Evolutionary conservation across 2,888 invertebrate species (phyloP), one percentile per base, ranked within the genome.

Genomic region (Patella depressa): DNA sequence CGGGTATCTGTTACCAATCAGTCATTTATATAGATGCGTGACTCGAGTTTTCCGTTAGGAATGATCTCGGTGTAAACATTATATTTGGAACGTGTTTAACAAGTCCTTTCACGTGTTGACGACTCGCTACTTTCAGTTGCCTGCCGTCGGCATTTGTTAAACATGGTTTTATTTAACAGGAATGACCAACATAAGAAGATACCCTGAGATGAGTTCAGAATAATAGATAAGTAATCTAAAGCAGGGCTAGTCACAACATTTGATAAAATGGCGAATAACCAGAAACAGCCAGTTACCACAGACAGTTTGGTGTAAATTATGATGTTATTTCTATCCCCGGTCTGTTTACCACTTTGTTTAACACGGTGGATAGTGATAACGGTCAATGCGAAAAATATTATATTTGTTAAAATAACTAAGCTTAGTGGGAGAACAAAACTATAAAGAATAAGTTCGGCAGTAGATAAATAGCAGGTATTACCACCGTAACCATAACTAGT

Each of bases 191-290:
- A 85, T 45, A 87, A 79, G 71, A 85, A 82, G 2, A 85, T 57
- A 0, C 87, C 87, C 76, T 87, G 87, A 1, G 80, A 76, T 3
- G 82, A 84, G 24, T 82, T 85, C 3, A 85, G 65, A 14, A 79
- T 73, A 9, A 83, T 81, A 5, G 81, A 81, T 45, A 84, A 45
- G 65, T 82, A 84, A 2, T 82, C 81, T 24, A 85, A 80, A 3
- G 77, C 54, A 1, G 79, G 79, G 17, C 80, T 29, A 1, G 76
- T 74, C 3, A 83, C 70, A 34, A 83, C 72, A 0, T 82, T 81
- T 70, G 84, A 82, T 17, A 86, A 45, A n/a, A 87, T 78, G 11
- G 81, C 81, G 2, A 85, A 75, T 5, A 84, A 78, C 87, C 87
- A 87, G 7, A 84, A 79, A 12, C 84, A 45, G 7, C 87, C 87